Percentiles rank a stretch among this genome's conserved stretches.
Evolutionary conservation across 64 coral and sea anemone genomes (phyloP).

Genomic region (Orbicella faveolata): DNA sequence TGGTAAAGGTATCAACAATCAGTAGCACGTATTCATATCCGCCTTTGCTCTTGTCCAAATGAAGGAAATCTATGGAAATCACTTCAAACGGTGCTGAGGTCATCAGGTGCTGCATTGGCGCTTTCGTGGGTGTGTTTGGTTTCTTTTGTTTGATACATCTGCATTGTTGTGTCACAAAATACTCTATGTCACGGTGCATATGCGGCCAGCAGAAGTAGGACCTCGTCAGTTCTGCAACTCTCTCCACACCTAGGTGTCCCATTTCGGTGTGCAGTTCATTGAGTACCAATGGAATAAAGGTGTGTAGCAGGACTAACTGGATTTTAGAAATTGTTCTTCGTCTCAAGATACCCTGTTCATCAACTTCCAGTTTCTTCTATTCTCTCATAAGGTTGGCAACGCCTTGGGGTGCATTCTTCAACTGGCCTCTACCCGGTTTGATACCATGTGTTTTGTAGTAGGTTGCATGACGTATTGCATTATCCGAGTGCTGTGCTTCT

Average conservation of each 20-base stretch:
- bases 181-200: too few relatives aligned
- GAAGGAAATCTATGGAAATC: constrained; percentile 55
- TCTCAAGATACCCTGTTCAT: constrained; percentile 2
- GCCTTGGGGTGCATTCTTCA: too few relatives aligned
- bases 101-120: constrained; percentile 29
- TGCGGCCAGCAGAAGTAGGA: background rate
- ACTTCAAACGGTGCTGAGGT: constrained; percentile 66
- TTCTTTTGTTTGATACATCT: too few relatives aligned
- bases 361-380: background rate
- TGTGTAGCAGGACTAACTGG: background rate
- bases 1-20: too few relatives aligned
- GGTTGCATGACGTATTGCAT: too few relatives aligned
- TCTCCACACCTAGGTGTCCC: constrained; percentile 55
- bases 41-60: constrained; percentile 59
- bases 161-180: too few relatives aligned
- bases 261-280: constrained; percentile 57
- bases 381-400: background rate
- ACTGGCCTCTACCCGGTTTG: too few relatives aligned
- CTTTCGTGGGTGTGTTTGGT: background rate
- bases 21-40: too few relatives aligned
- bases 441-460: too few relatives aligned
- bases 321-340: background rate
- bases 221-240: constrained; percentile 30
- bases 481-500: too few relatives aligned
- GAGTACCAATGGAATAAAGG: constrained; percentile 6